Conservation (phyloP, 2,888 invertebrate genomes). For the Schizotus pectinicornis region DNA sequence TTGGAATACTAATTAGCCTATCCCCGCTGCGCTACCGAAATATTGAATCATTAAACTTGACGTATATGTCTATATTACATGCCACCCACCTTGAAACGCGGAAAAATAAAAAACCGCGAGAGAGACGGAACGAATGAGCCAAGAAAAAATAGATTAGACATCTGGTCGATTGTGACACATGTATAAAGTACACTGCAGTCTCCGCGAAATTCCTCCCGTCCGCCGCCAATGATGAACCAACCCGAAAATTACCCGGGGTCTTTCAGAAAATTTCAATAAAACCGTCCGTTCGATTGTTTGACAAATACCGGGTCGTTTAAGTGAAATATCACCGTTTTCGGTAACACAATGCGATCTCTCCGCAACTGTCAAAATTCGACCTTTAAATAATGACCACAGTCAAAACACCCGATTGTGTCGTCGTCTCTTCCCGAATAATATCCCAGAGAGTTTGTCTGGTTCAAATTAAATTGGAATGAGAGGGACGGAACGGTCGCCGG, state of each 20-base stretch:
- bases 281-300: constrained; percentile 1
- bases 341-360: constrained; percentile 47
- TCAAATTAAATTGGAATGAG: constrained; percentile 38
- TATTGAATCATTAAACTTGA: constrained; percentile 46
- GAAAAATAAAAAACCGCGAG: constrained; percentile 32
- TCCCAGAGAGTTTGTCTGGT: constrained; percentile 34
- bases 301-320: constrained; percentile 24
- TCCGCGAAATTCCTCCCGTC: background rate
- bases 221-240: no score
- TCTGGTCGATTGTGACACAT: constrained; percentile 25
- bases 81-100: constrained; percentile 44
- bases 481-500: constrained; percentile 15
- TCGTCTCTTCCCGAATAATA: constrained; percentile 32
- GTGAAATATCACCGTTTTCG: constrained; percentile 38
- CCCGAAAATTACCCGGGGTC: constrained; percentile 5
- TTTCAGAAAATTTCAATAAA: constrained; percentile 6
- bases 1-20: constrained; percentile 35
- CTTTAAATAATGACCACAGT: constrained; percentile 54
- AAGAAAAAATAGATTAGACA: constrained; percentile 28
- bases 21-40: constrained; percentile 45
- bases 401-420: constrained; percentile 54
- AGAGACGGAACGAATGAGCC: background rate
- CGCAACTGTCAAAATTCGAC: constrained; percentile 51
- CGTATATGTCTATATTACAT: constrained; percentile 50
- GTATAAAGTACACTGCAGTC: background rate